Conservation (phyloP, 2,113 vertebrate genomes). For the Choloepus hoffmanni region DNA sequence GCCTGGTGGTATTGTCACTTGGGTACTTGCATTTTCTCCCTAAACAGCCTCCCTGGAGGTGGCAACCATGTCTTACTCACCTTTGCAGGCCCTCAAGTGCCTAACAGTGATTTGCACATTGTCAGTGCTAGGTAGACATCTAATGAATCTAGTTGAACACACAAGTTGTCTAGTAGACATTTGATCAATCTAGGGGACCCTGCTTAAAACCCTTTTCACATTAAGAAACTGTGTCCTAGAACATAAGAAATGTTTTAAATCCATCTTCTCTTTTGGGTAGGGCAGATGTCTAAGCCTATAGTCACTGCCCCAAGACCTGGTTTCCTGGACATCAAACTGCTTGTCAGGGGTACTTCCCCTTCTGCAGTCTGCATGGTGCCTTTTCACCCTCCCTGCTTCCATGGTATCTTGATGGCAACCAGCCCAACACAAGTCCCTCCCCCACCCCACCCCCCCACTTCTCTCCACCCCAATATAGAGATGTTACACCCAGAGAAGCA, state of each 20-base stretch:
- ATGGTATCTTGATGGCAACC: not conserved
- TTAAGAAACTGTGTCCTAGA: not conserved
- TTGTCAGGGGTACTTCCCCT: not conserved
- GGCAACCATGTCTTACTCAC: not conserved
- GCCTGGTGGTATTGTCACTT: not conserved
- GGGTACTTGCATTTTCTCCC: not conserved
- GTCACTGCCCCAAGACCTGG: not conserved
- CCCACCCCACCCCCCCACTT: not conserved
- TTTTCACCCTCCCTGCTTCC: not conserved
- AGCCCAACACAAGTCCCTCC: not conserved
- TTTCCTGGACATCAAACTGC: not conserved
- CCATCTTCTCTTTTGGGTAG: not conserved
- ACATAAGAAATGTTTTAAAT: not conserved
- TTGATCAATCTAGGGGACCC: not conserved
- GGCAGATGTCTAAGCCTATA: not conserved
- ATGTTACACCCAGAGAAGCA: constrained; percentile 39
- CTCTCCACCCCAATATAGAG: not conserved
- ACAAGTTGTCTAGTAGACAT: not conserved
- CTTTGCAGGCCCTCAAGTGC: not conserved
- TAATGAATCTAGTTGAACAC: not conserved
- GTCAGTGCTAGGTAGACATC: not conserved
- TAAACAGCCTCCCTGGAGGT: not conserved
- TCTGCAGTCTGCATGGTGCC: not conserved
- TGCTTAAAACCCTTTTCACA: not conserved
- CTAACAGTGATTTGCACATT: not conserved